These are phyloP conservation scores for Bactericera cockerelli DNA, from an alignment of 1,140 invertebrate genomes.

Conservation along the genomic window DNA sequence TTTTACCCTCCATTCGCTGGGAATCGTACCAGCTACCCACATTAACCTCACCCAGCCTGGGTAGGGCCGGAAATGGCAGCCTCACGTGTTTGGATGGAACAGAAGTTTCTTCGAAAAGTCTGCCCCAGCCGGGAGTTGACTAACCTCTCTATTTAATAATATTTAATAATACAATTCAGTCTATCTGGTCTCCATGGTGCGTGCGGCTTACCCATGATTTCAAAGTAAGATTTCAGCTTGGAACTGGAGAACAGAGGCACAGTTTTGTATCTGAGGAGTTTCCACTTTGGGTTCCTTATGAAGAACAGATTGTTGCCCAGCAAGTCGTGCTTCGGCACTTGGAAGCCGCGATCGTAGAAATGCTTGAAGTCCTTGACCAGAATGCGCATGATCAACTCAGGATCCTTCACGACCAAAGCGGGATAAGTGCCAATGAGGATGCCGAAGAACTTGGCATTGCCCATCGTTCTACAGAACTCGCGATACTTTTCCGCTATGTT, in stretches of 20 bases:
- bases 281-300: conserved; percentile 11
- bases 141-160: no score
- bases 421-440: conserved; percentile 11
- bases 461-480: no score
- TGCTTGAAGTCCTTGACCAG: not conserved
- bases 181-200: not conserved
- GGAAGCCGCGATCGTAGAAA: not conserved
- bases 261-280: conserved; percentile 23
- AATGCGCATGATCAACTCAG: not conserved
- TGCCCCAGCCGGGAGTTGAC: no score
- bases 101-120: no score
- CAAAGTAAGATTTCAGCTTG: conserved; percentile 35
- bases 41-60: no score
- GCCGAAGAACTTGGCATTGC: not conserved
- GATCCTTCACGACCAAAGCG: conserved; percentile 11
- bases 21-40: no score
- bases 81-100: no score
- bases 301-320: conserved; percentile 1
- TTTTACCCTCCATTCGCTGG: no score
- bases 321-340: not conserved
- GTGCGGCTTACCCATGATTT: conserved; percentile 23
- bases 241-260: conserved; percentile 34
- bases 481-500: not conserved
- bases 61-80: no score
- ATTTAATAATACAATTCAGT: no score